Evolutionary conservation across 2,888 invertebrate genomes (phyloP), one percentile per base, ranked within the genome.

Genomic region (Andrena bucephala): DNA sequence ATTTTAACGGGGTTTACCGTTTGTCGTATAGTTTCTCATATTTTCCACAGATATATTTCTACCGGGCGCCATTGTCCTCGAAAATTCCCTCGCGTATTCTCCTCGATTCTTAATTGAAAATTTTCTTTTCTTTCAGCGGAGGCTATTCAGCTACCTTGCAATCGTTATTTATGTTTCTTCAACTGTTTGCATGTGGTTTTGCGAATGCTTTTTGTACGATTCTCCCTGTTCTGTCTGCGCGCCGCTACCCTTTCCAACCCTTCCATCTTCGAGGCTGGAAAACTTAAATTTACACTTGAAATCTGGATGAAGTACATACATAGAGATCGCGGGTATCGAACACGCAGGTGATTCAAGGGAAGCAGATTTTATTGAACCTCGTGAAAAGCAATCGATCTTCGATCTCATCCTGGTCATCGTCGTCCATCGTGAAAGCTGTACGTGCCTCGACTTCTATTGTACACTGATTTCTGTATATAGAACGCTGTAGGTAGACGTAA

Each of bases 401-500:
- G 73, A 74, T 81, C 81, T 65, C 57, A 54, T 81, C 76, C 52
- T 71, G 67, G 50, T 71, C 57, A 60, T 66, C 76, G 33, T 76
- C 82, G 52, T 27, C 59, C 71, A 33, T 72, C 76, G 76, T 76
- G 72, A 63, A 70, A 72, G 74, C 59, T 81, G 81, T 77, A 78
- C 87, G 85, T 87, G 87, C 81, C 87, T 87, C 87, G 77, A 77
- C 81, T 76, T 72, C 81, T 83, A 72, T 78, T 69, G 83, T 74
- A 75, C 83, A 62, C 63, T 69, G 68, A 50, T 74, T 68, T 62
- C 63, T 72, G 68, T 77, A 31, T 54, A 81, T 66, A 72, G 74
- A 80, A 31, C 54, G 24, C 50, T 73, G 10, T 57, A 59, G 50
- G 36, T 60, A 72, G 50, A 71, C 70, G 50, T 77, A 13, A 63